A percentile compares a stretch with the other conserved stretches of the same genome.
Evolutionary conservation across 2,113 vertebrate genomes (phyloP).

Genomic region (Notothenia rossii): DNA sequence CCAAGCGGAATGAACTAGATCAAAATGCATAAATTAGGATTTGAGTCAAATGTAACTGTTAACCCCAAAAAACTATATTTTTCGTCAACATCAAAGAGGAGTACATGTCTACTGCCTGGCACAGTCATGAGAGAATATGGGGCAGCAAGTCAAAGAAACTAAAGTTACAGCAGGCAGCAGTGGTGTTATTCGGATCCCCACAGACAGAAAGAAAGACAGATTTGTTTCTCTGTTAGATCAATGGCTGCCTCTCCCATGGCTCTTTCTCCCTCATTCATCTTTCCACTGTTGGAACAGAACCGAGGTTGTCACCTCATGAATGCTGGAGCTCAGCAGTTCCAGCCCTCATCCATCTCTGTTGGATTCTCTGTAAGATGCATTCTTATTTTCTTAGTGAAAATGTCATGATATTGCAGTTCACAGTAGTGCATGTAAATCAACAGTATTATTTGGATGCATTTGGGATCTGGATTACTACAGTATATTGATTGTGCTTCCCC

Average conservation of each 20-base stretch:
- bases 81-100: neutral
- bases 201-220: constrained; percentile 62
- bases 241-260: constrained; percentile 59
- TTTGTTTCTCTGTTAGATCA: constrained; percentile 67
- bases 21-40: too few relatives aligned
- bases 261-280: constrained; percentile 64
- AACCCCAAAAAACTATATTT: neutral
- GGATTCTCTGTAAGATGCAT: constrained; percentile 28
- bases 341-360: constrained; percentile 48
- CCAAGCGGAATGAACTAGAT: too few relatives aligned
- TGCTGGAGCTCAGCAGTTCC: constrained; percentile 52
- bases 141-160: constrained; percentile 9
- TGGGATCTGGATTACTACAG: neutral
- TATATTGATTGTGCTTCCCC: constrained; percentile 21
- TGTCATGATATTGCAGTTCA: constrained; percentile 38
- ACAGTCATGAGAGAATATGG: neutral
- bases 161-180: constrained; percentile 25
- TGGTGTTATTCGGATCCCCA: constrained; percentile 57
- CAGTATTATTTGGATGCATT: constrained; percentile 18
- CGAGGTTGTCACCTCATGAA: constrained; percentile 38
- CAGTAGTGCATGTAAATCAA: constrained; percentile 33
- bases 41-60: too few relatives aligned
- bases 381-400: constrained; percentile 37
- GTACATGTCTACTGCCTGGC: neutral
- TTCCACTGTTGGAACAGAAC: constrained; percentile 49